A percentile compares a stretch with the other conserved stretches of the same genome.
phyloP scores from a whole-genome alignment of 2,888 invertebrate species.

The Chaetogeoica ovagalla region DNA sequence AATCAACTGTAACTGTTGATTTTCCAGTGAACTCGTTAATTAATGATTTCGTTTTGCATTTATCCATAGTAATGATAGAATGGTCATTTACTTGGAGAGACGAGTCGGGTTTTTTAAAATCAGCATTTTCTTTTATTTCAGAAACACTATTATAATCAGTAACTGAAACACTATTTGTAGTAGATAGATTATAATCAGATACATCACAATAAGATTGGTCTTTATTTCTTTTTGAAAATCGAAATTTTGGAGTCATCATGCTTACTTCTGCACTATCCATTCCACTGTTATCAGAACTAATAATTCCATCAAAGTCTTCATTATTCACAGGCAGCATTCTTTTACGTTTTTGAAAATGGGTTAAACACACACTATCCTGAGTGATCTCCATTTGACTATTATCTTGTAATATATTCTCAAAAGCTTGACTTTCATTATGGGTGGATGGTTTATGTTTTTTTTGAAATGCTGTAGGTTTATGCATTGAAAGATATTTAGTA shows the following conservation, averaged over 20 bases:
- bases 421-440: conserved; percentile 3
- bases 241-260: background rate
- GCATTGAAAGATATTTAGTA: background rate
- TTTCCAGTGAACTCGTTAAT: background rate
- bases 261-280: conserved; percentile 4
- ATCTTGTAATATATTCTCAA: conserved; percentile 33
- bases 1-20: background rate
- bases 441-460: background rate
- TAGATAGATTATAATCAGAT: conserved; percentile 18
- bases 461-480: conserved; percentile 31
- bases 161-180: background rate
- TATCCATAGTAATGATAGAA: background rate
- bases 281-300: conserved; percentile 17
- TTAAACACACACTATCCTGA: conserved; percentile 16
- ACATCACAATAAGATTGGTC: background rate
- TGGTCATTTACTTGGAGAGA: background rate
- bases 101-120: conserved; percentile 3
- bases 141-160: background rate
- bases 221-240: conserved; percentile 34
- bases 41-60: background rate
- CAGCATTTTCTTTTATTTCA: background rate
- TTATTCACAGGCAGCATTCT: background rate
- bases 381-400: conserved; percentile 10
- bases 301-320: conserved; percentile 5
- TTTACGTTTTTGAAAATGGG: conserved; percentile 30